phyloP scores from a whole-genome alignment of 2,797 vertebrate genomes.

The Mallotus villosus region DNA sequence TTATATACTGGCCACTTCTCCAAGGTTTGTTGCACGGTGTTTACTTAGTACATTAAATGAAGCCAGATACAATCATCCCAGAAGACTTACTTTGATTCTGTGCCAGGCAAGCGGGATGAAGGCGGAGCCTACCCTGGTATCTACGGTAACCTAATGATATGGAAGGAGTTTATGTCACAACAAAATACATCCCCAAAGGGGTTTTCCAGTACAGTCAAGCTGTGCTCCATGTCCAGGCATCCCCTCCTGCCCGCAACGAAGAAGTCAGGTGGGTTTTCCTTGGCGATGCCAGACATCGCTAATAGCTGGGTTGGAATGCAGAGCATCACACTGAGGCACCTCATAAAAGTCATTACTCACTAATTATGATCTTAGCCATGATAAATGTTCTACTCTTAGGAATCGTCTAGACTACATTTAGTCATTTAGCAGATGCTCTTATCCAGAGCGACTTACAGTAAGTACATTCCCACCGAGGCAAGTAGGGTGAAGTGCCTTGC shows the following conservation, averaged over 20 bases:
- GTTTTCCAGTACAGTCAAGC: constrained; percentile 42
- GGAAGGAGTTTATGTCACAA: constrained; percentile 45
- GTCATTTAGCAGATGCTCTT: too few species aligned
- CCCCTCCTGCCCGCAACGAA: constrained; percentile 29
- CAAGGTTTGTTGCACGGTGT: constrained; percentile 53
- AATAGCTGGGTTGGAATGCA: constrained; percentile 58
- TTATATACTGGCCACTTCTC: constrained; percentile 47
- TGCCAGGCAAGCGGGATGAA: constrained; percentile 45
- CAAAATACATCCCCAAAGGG: constrained; percentile 41
- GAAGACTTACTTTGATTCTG: constrained; percentile 60
- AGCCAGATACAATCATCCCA: constrained; percentile 63
- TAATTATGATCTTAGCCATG: constrained; percentile 59
- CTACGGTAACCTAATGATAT: constrained; percentile 35
- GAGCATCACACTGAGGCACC: constrained; percentile 49
- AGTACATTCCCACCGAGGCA: too few species aligned
- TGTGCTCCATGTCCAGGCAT: constrained; percentile 25
- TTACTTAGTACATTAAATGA: constrained; percentile 63
- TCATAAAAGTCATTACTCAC: constrained; percentile 62
- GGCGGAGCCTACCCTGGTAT: constrained; percentile 50
- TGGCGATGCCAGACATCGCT: constrained; percentile 51
- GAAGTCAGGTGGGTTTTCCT: constrained; percentile 33
- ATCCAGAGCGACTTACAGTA: too few species aligned
- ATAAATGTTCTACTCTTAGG: constrained; percentile 49
- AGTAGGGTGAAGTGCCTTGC: too few species aligned
- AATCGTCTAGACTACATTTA: constrained; percentile 29